Conservation (phyloP, 53 echinoderm and acorn worm genomes). For the Mesocentrotus franciscanus region DNA sequence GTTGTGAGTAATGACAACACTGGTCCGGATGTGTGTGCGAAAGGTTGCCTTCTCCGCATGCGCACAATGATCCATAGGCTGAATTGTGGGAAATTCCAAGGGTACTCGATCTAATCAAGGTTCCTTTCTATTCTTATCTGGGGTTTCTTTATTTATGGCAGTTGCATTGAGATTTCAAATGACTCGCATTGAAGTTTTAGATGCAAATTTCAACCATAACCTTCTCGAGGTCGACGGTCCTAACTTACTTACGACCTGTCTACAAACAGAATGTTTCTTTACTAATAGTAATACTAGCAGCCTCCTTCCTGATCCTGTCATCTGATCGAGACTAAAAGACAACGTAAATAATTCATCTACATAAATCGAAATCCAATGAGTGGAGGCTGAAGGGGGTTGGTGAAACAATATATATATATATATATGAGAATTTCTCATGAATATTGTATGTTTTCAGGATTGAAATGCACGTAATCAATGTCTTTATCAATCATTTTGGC, state of each 20-base stretch:
- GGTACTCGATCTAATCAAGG: slow-evolving; percentile 34
- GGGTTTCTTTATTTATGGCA: not conserved
- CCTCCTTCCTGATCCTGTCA: not conserved
- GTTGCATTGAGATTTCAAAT: not conserved
- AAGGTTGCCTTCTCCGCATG: slow-evolving; percentile 59
- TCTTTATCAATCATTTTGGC: too few species aligned
- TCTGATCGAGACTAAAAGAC: too few species aligned
- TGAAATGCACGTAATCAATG: too few species aligned
- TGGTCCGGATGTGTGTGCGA: slow-evolving; percentile 64
- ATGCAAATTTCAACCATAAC: not conserved
- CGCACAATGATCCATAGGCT: slow-evolving; percentile 41
- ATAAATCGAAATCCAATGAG: too few species aligned
- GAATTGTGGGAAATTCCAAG: slow-evolving; percentile 65
- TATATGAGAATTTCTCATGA: too few species aligned
- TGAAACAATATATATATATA: too few species aligned
- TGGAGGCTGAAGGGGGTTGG: too few species aligned
- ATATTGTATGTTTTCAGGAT: too few species aligned
- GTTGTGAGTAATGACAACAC: slow-evolving; percentile 52
- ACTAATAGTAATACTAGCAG: not conserved
- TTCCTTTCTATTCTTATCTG: slow-evolving; percentile 27
- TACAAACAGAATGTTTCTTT: not conserved
- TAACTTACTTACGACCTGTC: not conserved
- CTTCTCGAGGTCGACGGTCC: not conserved
- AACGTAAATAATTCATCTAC: too few species aligned
- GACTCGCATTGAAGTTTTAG: not conserved